Base-by-base conservation (phyloP, 2,797 vertebrate species). In the Dromococcyx pavoninus region DNA sequence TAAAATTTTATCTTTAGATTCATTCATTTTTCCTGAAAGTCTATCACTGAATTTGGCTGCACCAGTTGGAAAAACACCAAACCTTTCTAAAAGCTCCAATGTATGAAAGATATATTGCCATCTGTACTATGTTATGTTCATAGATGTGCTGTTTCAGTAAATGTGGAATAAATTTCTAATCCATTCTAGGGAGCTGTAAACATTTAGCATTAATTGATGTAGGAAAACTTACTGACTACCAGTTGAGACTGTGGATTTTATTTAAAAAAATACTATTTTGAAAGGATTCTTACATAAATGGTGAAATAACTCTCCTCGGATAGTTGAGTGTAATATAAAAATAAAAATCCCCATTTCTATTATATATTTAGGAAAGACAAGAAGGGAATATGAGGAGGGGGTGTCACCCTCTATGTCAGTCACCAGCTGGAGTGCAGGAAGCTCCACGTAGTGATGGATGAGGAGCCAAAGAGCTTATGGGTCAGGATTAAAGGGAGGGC, bases 311-410 rank as follows among this genome's bases (percentile, higher is more conserved):
- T 21, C 30, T 65, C 22, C 32, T 17, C 44, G 32, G 32, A 17
- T 44, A 65, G 10, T 24, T 92, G 0, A 3, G 21, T 79, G n/a
- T 51, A 32, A 5, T 51, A 33, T 19, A 50, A 70, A 64, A 74
- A n/a, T n/a, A n/a, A 32, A 39, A 2, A 23, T 24, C 8, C 13
- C 1, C 0, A 48, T 56, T 53, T 50, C 17, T 28, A 9, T 50
- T 74, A 11, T 22, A 24, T 48, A 48, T 24, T 48, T 48, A 48
- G 46, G 21, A 48, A 48, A 48, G 46, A 23, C 22, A 48, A 48
- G 46, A 41, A 41, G 39, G 39, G 39, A 41, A 41, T 41, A 24
- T 24, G 46, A 48, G 11, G 46, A 23, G 46, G 22, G 12, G 10
- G 22, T 48, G 46, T 48, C 21, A 23, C 22, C 22, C 46, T 48